phyloP scores from a whole-genome alignment of 2,113 vertebrate species.

The Oreochromis aureus region DNA sequence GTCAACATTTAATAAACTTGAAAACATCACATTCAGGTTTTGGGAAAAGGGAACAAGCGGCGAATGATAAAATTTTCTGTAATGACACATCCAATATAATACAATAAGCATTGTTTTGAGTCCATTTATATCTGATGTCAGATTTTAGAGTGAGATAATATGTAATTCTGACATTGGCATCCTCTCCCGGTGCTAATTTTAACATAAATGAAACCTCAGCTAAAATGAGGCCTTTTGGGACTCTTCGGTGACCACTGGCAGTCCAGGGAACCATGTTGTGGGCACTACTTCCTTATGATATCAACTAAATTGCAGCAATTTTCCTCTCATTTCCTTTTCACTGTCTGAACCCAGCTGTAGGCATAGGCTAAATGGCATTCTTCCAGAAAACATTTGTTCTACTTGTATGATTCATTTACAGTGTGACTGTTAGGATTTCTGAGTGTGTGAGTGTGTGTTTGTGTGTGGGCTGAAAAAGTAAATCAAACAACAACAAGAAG shows the following conservation, averaged over 20 bases:
- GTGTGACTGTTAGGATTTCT: neutral
- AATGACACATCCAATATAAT: neutral
- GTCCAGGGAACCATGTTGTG: neutral
- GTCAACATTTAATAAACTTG: neutral
- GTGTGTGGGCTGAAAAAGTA: neutral
- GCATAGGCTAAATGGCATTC: neutral
- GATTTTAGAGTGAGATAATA: neutral
- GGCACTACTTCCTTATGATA: neutral
- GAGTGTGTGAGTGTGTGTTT: neutral
- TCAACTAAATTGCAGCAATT: neutral
- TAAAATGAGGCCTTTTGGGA: neutral
- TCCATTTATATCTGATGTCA: neutral
- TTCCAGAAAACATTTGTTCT: conserved; percentile 18
- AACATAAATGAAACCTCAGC: conserved; percentile 2
- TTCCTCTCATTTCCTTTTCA: neutral
- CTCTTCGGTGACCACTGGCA: neutral
- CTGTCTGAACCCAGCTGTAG: neutral
- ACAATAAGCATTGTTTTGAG: neutral
- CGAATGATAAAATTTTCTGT: neutral
- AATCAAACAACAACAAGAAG: neutral
- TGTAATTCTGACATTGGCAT: neutral
- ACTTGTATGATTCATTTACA: conserved; percentile 15
- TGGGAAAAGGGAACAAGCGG: neutral
- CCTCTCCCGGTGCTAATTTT: neutral
- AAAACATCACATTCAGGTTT: neutral